phyloP scores from a whole-genome alignment of 2,113 vertebrate species.

The Datnioides undecimradiatus region DNA sequence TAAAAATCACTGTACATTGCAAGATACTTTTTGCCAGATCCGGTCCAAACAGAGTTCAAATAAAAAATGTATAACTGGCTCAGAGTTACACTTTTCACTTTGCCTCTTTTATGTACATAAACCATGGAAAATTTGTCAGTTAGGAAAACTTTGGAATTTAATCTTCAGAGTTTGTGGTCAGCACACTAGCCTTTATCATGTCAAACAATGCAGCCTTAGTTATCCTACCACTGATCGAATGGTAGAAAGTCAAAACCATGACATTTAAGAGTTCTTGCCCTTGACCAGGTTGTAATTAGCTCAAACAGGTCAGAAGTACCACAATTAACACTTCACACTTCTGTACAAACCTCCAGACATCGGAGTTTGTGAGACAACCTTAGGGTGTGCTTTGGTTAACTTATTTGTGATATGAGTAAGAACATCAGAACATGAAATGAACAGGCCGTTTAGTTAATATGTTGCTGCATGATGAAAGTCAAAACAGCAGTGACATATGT shows the following conservation, averaged over 20 bases:
- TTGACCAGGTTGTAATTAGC: not conserved
- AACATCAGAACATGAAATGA: not conserved
- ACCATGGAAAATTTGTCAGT: not conserved
- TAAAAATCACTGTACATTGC: constrained; percentile 8
- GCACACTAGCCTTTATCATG: not conserved
- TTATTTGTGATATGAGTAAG: not conserved
- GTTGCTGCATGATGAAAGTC: not conserved
- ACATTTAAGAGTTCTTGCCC: not conserved
- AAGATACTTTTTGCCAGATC: constrained; percentile 33
- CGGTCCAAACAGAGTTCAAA: constrained; percentile 19
- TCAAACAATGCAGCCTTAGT: no score
- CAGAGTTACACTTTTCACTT: constrained; percentile 26
- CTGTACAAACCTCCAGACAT: not conserved
- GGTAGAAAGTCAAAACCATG: not conserved
- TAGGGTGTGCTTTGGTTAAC: not conserved
- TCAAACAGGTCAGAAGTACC: not conserved
- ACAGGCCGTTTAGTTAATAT: not conserved
- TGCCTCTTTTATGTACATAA: not conserved
- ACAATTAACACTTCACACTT: not conserved
- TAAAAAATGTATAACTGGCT: constrained; percentile 36
- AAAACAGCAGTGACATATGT: not conserved
- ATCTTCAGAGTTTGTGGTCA: not conserved
- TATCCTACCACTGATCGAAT: not conserved
- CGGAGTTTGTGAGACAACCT: not conserved
- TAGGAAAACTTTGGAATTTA: not conserved